Conservation (phyloP, 1,140 invertebrate species). For the Dendrolimus punctatus region DNA sequence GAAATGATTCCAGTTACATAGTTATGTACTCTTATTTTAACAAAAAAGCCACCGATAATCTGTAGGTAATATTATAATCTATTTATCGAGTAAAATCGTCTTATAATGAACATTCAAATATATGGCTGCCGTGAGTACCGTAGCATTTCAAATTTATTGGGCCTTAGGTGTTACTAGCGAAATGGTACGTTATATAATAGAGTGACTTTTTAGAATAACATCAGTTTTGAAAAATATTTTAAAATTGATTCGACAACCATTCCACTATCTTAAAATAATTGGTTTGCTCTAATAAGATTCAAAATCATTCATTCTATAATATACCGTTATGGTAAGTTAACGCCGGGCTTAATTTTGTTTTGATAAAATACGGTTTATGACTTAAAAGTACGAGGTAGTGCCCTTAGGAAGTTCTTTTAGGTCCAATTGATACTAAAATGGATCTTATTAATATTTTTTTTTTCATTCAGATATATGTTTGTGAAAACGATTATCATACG, state of each 20-base stretch:
- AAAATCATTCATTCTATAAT: too few species aligned
- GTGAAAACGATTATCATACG: neutral
- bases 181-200: conserved; percentile 21
- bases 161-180: conserved; percentile 22
- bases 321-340: too few species aligned
- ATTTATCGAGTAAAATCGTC: conserved; percentile 7
- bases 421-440: conserved; percentile 39
- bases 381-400: conserved; percentile 33
- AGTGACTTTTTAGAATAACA: neutral
- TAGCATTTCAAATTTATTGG: conserved; percentile 35
- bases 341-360: conserved; percentile 2
- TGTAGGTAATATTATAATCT: conserved; percentile 18
- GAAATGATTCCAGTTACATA: conserved; percentile 26
- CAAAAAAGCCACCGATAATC: conserved; percentile 35
- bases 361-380: conserved; percentile 2
- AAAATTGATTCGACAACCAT: too few species aligned
- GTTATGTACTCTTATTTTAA: conserved; percentile 12
- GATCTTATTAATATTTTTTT: conserved; percentile 14
- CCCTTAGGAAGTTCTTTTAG: conserved; percentile 46
- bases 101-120: conserved; percentile 10
- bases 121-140: conserved; percentile 37
- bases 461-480: conserved; percentile 1
- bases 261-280: too few species aligned
- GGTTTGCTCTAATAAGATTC: too few species aligned
- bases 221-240: too few species aligned